These are phyloP conservation scores for Rostratula benghalensis DNA, from an alignment of 2,113 vertebrate genomes.

Conservation along the genomic window DNA sequence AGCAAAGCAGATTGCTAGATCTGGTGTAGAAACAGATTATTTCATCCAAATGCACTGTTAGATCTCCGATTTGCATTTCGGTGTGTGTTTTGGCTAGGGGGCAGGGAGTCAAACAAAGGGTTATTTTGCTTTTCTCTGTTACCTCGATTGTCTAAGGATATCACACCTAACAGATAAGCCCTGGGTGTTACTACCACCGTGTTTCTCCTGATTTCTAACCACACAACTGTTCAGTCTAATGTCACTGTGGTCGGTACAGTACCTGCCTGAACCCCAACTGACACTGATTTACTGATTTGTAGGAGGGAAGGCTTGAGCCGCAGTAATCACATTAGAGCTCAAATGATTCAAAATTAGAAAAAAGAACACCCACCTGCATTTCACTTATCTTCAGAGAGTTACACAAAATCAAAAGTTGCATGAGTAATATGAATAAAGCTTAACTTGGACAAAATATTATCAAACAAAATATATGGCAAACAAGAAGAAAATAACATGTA, in stretches of 20 bases:
- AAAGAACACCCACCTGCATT: neutral
- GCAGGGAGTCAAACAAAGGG: neutral
- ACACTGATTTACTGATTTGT: neutral
- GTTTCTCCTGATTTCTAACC: neutral
- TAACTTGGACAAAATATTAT: neutral
- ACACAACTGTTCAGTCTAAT: neutral
- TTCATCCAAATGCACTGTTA: neutral
- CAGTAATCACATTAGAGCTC: neutral
- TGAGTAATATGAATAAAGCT: neutral
- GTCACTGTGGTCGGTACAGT: neutral
- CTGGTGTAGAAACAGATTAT: neutral
- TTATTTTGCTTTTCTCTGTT: neutral
- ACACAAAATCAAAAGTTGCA: neutral
- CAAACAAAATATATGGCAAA: neutral
- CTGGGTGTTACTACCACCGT: neutral
- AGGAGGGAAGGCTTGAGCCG: neutral
- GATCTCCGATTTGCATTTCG: neutral
- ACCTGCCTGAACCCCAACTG: neutral
- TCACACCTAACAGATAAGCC: neutral
- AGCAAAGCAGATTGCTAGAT: neutral
- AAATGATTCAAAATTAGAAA: neutral
- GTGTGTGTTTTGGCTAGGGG: neutral
- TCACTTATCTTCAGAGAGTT: neutral
- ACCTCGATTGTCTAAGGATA: neutral
- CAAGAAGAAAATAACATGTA: neutral